These are phyloP conservation scores for Silurus meridionalis DNA, from an alignment of 2,113 vertebrate species.

Conservation along the genomic window DNA sequence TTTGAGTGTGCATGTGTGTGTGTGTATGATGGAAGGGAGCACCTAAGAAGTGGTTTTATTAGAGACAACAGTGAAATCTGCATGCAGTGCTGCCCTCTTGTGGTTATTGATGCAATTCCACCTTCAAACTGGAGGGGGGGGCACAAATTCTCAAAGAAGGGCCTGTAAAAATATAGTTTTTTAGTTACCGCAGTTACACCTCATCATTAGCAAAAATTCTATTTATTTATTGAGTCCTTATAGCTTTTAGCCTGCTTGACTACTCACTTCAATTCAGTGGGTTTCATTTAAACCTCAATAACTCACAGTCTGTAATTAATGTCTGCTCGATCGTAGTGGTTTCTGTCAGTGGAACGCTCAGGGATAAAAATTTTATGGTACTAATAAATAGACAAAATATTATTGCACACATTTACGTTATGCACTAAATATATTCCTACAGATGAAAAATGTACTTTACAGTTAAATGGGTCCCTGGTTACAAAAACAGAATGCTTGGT, in stretches of 20 bases:
- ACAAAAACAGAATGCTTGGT: background rate
- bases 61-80: background rate
- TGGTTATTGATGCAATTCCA: constrained; percentile 43
- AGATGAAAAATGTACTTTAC: background rate
- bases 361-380: background rate
- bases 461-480: background rate
- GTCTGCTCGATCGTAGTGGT: background rate
- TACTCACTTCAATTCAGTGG: background rate
- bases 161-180: background rate
- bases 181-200: background rate
- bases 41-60: background rate
- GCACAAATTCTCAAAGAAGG: background rate
- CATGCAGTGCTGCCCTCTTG: constrained; percentile 58
- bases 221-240: background rate
- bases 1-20: background rate
- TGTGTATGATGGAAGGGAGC: background rate
- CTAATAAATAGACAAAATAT: background rate
- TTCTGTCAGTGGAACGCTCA: background rate
- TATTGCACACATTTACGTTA: background rate
- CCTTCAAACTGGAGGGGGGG: background rate
- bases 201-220: background rate
- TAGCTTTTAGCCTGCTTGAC: background rate
- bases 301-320: background rate
- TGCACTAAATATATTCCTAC: background rate
- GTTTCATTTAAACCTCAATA: background rate